Percentiles rank a stretch among this genome's conserved stretches.
Conservation (phyloP, 92 coral and sea anemone species). For the Umimayanthus chanpuru region DNA sequence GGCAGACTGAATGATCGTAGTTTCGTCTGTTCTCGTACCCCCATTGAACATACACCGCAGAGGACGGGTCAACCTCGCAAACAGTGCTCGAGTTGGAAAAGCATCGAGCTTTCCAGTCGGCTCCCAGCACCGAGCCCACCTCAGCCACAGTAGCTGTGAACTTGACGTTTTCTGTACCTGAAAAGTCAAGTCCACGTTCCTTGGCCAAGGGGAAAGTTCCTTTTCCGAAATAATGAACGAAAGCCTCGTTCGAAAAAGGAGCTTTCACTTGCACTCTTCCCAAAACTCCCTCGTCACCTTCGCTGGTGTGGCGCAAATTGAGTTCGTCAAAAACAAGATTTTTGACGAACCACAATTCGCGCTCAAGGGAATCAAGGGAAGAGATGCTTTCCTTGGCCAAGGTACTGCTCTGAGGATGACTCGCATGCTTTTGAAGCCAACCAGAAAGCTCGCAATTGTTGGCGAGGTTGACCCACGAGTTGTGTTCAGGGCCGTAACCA, state of each 20-base stretch:
- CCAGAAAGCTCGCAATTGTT: neutral
- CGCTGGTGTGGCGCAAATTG: slow-evolving; percentile 20
- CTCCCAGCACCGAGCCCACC: slow-evolving; percentile 15
- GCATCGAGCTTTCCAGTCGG: slow-evolving; percentile 3
- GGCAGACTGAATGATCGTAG: slow-evolving; percentile 47
- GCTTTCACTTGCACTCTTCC: neutral
- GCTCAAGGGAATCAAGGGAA: neutral
- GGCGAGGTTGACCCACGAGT: no score
- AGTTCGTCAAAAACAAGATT: neutral
- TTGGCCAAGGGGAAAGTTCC: neutral
- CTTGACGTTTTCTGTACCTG: neutral
- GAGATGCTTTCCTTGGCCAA: slow-evolving; percentile 12
- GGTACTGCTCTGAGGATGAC: slow-evolving; percentile 17
- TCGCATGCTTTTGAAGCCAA: neutral
- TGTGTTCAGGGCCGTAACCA: neutral
- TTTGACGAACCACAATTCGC: slow-evolving; percentile 10
- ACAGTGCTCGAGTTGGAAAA: neutral
- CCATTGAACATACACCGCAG: slow-evolving; percentile 43
- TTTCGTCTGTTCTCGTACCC: slow-evolving; percentile 45
- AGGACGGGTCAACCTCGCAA: slow-evolving; percentile 37
- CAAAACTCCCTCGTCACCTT: neutral
- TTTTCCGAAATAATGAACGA: neutral
- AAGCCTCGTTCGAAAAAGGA: neutral
- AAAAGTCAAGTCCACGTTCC: slow-evolving; percentile 4
- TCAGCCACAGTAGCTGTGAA: slow-evolving; percentile 5